Evolutionary conservation across 1,140 invertebrate genomes (phyloP).

Genomic region (Sycophila sp.): DNA sequence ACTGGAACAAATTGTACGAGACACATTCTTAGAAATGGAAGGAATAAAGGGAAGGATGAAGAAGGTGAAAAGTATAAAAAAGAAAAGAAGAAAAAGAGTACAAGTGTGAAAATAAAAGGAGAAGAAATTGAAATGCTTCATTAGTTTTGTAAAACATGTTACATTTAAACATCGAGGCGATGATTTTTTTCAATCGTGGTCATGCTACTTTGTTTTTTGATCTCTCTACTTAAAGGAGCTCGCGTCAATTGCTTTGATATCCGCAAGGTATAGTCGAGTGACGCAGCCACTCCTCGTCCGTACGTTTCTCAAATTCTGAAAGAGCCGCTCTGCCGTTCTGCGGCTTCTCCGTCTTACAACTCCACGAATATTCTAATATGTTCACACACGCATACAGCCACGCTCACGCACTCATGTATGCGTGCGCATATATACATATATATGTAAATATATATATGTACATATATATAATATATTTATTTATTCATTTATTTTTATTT

Average conservation of each 20-base stretch:
- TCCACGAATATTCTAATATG: conserved; percentile 39
- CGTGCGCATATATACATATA: conserved; percentile 39
- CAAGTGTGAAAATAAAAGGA: conserved; percentile 48
- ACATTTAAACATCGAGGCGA: conserved; percentile 54
- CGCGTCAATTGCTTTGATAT: conserved; percentile 37
- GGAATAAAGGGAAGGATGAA: not conserved
- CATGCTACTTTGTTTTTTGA: conserved; percentile 39
- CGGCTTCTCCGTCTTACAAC: conserved; percentile 38
- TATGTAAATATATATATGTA: conserved; percentile 14
- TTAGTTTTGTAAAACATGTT: conserved; percentile 53
- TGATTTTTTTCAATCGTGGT: conserved; percentile 43
- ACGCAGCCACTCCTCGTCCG: not conserved
- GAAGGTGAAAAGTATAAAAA: not conserved
- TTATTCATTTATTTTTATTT: conserved; percentile 1
- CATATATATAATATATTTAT: conserved; percentile 33
- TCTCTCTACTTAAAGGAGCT: conserved; percentile 35
- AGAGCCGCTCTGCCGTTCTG: too few species aligned
- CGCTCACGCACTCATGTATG: conserved; percentile 33
- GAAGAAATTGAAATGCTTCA: conserved; percentile 52
- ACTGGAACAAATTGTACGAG: not conserved
- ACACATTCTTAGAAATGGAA: not conserved
- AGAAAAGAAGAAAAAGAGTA: conserved; percentile 4
- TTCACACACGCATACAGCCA: conserved; percentile 37
- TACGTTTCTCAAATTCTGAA: too few species aligned
- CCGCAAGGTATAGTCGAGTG: conserved; percentile 19